Conservation (phyloP, 2,797 vertebrate genomes). For the Lagorchestes hirsutus region DNA sequence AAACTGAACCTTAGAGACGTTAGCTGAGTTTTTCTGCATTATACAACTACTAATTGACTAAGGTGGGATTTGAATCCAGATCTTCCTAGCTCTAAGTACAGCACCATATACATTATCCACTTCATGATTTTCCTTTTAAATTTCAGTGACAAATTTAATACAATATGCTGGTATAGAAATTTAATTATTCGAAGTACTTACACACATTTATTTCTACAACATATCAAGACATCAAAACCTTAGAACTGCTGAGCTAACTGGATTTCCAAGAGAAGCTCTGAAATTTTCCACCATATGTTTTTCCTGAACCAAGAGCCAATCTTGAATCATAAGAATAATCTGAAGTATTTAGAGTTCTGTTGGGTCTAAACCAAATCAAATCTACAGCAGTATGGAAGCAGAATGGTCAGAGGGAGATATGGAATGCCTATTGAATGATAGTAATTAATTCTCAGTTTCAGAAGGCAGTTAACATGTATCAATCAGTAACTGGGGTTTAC, state of each 20-base stretch:
- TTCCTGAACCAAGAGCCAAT: not conserved
- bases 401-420: rapidly evolving
- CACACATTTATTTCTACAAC: not conserved
- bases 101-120: not conserved
- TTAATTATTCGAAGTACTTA: not conserved
- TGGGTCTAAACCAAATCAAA: not conserved
- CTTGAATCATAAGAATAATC: not conserved
- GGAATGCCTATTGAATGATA: rapidly evolving
- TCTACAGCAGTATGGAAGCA: not conserved
- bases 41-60: not conserved
- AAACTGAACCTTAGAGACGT: not conserved
- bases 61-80: not conserved
- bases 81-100: not conserved
- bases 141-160: not conserved
- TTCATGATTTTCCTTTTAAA: not conserved
- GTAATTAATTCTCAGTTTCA: not conserved
- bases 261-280: not conserved
- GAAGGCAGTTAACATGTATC: not conserved
- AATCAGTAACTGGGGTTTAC: not conserved
- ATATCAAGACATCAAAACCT: not conserved
- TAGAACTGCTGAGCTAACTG: conserved; percentile 1
- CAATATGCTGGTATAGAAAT: not conserved
- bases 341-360: not conserved
- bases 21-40: not conserved
- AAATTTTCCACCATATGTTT: not conserved